Evolutionary conservation across 1,140 invertebrate genomes (phyloP), one percentile per base, ranked within the genome.

Genomic region (Hermetia illucens): DNA sequence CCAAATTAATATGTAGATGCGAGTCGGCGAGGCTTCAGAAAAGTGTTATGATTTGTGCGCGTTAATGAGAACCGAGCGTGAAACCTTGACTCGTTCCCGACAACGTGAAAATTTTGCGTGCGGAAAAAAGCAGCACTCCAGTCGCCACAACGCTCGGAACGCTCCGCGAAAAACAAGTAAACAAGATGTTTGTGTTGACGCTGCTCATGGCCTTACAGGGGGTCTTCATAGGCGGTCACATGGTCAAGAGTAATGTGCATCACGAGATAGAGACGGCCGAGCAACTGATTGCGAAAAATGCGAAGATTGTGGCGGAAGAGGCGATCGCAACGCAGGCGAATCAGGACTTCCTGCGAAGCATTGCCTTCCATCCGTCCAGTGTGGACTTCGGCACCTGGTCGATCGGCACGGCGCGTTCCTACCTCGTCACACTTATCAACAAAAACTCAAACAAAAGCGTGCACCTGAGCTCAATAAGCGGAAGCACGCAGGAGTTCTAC

Each of bases 401-500:
- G 56, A 72, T 90, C 50, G 85, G 87, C 40, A 74, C 87, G 58
- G 83, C 87, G 21, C 72, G 78, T 47, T 73, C 83, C 63, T 70
- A 83, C 62, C 78, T 74, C 55, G 84, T 90, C 39, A 77, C 74
- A 41, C 64, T 91, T 25, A 72, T 79, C 53, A 90, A 91, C 66
- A 71, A 70, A 54, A 77, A 84, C 68, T 68, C 67, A 44, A 70
- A 71, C 48, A 62, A 56, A 34, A 86, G 74, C 47, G 72, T 92
- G 51, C 80, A 86, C 61, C 68, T 92, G 50, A 75, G 79, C 54
- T 85, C 85, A 32, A 86, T 92, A 60, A 86, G 84, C 33, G 86
- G 86, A 45, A 85, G 76, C 57, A 89, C 81, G 39, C 72, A 79
- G 40, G 79, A 87, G 65, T 91, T 91, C 69, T 84, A 90, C 63